Evolutionary conservation across 2,888 invertebrate genomes (phyloP), one percentile per base, ranked within the genome.

Genomic region (Leptothorax acervorum): DNA sequence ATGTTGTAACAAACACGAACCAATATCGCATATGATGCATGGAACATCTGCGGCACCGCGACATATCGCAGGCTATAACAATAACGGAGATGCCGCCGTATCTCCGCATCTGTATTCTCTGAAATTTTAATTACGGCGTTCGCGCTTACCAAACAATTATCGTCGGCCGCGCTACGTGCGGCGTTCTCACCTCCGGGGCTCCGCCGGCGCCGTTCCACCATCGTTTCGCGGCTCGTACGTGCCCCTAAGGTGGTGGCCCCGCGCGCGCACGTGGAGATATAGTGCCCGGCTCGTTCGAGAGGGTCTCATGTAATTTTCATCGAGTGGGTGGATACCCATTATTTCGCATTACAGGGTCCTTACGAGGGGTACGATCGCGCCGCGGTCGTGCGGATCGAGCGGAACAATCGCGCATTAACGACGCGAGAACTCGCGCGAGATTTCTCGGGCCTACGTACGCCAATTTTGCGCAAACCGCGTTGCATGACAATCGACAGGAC

Each of bases 251-350:
- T 76, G 28, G 1, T 66, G 45, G 28, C 42, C 28, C 45, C 45
- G 73, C 63, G 76, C 45, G 65, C 73, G 57, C 45, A 57, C 39
- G 65, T 65, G 39, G 53, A 60, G 60, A 83, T 55, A 83, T 55
- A 62, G 82, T 35, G 55, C 9, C 53, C 62, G 8, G 18, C 35
- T 39, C 51, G 82, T 81, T 83, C 84, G 83, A 65, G 82, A 12
- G 60, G 71, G 88, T 88, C 87, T 91, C 87, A 86, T 90, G 91
- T 90, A 91, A 91, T 92, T 91, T 91, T 90, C 89, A 86, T 84
- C 88, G 88, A 87, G 91, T 91, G 91, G 89, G 92, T 91, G 91
- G 91, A 90, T 91, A 89, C 89, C 90, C 89, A 91, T 91, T 90
- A 91, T 90, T 91, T 90, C 89, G 86, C 89, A 92, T 91, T 92